Percentiles rank a stretch among this genome's conserved stretches.
These are phyloP conservation scores for Siniperca obscura DNA, from an alignment of 2,797 vertebrate genomes.

Conservation along the genomic window DNA sequence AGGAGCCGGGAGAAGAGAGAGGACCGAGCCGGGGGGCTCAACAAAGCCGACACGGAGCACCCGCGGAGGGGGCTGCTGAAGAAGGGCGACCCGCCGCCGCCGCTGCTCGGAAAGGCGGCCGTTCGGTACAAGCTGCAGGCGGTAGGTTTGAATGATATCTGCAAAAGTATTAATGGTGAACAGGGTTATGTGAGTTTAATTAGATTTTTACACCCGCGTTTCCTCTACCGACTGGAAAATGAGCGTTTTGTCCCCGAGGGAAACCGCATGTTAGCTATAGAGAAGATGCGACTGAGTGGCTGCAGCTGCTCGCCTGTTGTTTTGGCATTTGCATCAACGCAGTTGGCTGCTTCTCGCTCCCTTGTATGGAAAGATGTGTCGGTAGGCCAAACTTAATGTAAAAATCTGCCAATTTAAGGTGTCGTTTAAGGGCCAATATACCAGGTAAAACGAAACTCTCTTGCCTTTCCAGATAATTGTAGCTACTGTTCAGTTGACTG, in stretches of 20 bases:
- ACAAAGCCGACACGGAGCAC: constrained; percentile 76
- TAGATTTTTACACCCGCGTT: constrained; percentile 11
- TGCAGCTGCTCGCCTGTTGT: constrained; percentile 59
- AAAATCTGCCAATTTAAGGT: constrained; percentile 7
- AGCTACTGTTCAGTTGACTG: background rate
- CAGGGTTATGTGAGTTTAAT: background rate
- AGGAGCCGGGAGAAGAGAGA: constrained; percentile 83
- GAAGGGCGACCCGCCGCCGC: constrained; percentile 73
- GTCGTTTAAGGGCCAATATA: fast-evolving
- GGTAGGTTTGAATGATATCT: constrained; percentile 68
- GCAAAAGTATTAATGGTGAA: background rate
- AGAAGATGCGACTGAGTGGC: constrained; percentile 45
- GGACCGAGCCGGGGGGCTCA: constrained; percentile 68
- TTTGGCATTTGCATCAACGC: constrained; percentile 32
- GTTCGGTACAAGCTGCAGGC: constrained; percentile 77
- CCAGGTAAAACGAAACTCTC: background rate
- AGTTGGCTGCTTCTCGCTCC: background rate
- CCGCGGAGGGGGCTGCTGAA: constrained; percentile 70
- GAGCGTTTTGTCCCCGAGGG: constrained; percentile 10
- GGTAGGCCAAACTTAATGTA: background rate
- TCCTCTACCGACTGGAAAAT: background rate
- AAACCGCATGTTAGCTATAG: constrained; percentile 22
- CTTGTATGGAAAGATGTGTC: background rate
- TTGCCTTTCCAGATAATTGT: fast-evolving
- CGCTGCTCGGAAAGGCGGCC: constrained; percentile 82